A percentile compares a stretch with the other conserved stretches of the same genome.
Conservation (phyloP, 2,797 vertebrate genomes). For the Chrysolophus pictus region DNA sequence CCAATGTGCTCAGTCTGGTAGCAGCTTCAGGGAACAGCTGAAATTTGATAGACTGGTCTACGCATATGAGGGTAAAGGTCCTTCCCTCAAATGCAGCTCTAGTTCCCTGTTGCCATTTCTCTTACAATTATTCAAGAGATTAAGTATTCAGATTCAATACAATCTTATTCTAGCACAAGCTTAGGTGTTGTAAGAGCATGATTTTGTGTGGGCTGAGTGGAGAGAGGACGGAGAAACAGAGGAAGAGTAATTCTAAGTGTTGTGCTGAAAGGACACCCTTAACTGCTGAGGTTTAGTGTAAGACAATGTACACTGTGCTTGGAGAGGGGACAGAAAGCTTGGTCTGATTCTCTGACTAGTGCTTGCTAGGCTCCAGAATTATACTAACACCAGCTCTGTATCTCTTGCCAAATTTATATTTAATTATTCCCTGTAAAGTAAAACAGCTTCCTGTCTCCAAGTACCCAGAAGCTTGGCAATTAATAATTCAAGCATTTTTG, state of each 20-base stretch:
- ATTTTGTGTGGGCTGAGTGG: neutral
- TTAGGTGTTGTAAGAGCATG: neutral
- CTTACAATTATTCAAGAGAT: no score
- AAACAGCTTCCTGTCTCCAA: slow-evolving; percentile 39
- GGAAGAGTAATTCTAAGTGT: neutral
- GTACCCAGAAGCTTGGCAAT: slow-evolving; percentile 45
- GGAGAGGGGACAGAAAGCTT: neutral
- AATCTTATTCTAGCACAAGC: neutral
- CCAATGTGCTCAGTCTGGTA: neutral
- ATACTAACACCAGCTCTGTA: neutral
- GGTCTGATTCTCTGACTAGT: neutral
- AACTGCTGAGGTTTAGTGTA: neutral
- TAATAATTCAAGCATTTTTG: slow-evolving; percentile 29
- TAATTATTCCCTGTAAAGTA: slow-evolving; percentile 45
- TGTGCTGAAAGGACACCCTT: neutral
- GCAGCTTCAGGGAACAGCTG: neutral
- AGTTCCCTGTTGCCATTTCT: neutral
- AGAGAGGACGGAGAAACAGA: neutral
- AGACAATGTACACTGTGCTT: neutral
- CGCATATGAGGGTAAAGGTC: neutral
- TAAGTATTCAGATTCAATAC: no score
- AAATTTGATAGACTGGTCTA: neutral
- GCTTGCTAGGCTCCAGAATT: neutral
- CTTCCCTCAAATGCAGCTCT: neutral
- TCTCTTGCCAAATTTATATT: slow-evolving; percentile 41